phyloP scores from a whole-genome alignment of 2,888 invertebrate genomes.

The Troides aeacus region DNA sequence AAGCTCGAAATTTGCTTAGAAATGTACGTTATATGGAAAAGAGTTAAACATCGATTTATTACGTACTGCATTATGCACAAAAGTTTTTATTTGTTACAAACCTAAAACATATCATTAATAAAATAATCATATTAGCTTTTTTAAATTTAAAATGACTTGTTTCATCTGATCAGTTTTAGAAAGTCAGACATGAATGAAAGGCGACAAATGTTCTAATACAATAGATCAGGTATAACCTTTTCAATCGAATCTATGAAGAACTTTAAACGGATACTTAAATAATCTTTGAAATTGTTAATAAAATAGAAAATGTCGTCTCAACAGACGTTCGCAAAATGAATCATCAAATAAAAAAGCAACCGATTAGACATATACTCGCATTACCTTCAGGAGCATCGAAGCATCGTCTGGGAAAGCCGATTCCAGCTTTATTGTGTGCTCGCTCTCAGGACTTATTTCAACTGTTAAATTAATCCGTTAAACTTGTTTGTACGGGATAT shows the following conservation, averaged over 20 bases:
- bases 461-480: slow-evolving; percentile 13
- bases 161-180: neutral
- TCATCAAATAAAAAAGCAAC: slow-evolving; percentile 2
- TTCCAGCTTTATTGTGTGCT: slow-evolving; percentile 12
- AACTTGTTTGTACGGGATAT: neutral
- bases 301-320: neutral
- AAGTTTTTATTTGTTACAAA: neutral
- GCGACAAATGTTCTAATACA: neutral
- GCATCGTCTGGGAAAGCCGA: slow-evolving; percentile 11
- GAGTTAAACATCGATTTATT: neutral
- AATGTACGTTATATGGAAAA: neutral
- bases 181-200: neutral
- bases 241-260: neutral
- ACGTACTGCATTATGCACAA: neutral
- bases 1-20: neutral
- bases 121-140: neutral
- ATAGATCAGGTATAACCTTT: neutral
- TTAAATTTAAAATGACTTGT: neutral
- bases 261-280: neutral
- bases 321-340: slow-evolving; percentile 4
- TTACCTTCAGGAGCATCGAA: slow-evolving; percentile 5
- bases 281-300: neutral
- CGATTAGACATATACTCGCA: slow-evolving; percentile 7
- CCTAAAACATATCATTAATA: neutral
- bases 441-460: slow-evolving; percentile 4